These are phyloP conservation scores for Heterochromis multidens DNA, from an alignment of 2,113 vertebrate genomes.

Conservation along the genomic window DNA sequence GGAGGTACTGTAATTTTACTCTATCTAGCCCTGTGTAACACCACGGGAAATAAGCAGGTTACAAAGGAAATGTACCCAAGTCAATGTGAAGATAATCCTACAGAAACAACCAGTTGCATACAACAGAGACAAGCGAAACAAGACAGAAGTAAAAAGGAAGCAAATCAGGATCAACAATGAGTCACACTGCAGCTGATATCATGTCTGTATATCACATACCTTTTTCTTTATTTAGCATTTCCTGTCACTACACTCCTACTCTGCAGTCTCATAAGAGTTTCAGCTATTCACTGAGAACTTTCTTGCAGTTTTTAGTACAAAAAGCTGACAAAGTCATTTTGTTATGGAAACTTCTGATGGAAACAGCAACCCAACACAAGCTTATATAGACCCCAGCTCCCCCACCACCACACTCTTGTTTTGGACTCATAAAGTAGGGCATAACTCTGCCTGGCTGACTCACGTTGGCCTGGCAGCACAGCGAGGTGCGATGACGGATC, in stretches of 20 bases:
- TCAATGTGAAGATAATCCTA: background rate
- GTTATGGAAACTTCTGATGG: background rate
- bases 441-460: constrained; percentile 45
- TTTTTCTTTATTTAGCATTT: background rate
- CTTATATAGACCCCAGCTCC: constrained; percentile 6
- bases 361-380: background rate
- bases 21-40: too few species aligned
- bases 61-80: background rate
- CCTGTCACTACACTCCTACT: background rate
- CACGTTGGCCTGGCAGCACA: constrained; percentile 30
- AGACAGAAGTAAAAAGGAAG: fast-evolving
- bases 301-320: background rate
- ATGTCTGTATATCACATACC: background rate
- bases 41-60: background rate
- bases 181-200: background rate
- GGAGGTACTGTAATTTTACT: background rate
- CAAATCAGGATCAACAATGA: background rate
- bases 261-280: background rate
- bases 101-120: background rate
- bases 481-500: constrained; percentile 1
- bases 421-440: constrained; percentile 55
- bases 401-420: background rate
- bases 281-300: background rate
- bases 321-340: background rate
- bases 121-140: background rate